Base-by-base conservation (phyloP, 2,888 invertebrate species). In the Hypsopygia costalis region DNA sequence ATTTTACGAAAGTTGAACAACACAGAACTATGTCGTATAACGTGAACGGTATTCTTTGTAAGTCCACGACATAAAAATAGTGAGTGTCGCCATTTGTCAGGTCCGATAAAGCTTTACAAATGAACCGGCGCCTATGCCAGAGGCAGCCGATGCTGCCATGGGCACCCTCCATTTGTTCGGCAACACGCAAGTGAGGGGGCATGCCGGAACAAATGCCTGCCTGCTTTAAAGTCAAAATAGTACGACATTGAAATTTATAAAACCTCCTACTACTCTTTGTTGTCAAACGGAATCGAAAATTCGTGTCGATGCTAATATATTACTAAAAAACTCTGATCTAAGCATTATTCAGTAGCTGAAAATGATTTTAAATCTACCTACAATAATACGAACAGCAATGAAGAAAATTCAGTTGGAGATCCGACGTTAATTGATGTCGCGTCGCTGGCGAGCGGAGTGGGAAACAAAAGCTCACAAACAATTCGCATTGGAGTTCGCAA, bases 391-490 rank as follows among this genome's bases (percentile, higher is more conserved):
- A 63, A 75, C 61, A 56, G 65, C 71, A 62, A 73, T 63, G 75
- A 80, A 82, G 82, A 81, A 85, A 82, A 83, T 82, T 77, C 78
- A 77, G 75, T 68, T 68, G 72, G 69, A 73, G 67, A 71, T 78
- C 70, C 78, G 74, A 81, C 80, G 81, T 86, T 88, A 88, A 87
- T 87, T 87, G 87, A 87, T 86, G 82, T 82, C 85, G 85, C 82
- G 78, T 81, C 77, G 78, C 72, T 69, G 78, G 75, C 75, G 77
- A 79, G 69, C 65, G 73, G 71, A 78, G 75, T 77, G 79, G 76
- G 77, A 81, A 81, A 86, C 86, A 87, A 87, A 88, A 81, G 85
- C 80, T 86, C 79, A 81, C 85, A 85, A 88, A 87, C 87, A 88
- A 87, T 87, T 86, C 86, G 72, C 81, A 83, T 85, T 69, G 81